Conservation (phyloP, 2,113 vertebrate species). For the Potamarius usumacintae region DNA sequence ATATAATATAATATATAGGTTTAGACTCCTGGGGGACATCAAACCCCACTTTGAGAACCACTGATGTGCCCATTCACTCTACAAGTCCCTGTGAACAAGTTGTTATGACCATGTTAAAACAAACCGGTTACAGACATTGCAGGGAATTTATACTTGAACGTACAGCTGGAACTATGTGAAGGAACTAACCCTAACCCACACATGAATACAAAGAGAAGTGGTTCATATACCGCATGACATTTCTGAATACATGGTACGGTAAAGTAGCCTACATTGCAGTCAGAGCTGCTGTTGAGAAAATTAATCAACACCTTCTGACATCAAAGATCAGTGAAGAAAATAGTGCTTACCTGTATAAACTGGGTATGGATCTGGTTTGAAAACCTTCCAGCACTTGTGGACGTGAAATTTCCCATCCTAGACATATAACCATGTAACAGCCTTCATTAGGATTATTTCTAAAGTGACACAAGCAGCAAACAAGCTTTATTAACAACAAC, state of each 20-base stretch:
- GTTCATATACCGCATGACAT: too few species aligned
- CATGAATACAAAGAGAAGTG: too few species aligned
- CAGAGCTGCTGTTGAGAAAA: background rate
- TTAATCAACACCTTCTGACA: background rate
- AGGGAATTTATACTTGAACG: background rate
- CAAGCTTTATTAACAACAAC: background rate
- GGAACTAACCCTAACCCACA: too few species aligned
- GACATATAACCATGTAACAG: conserved; percentile 43
- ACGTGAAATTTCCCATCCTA: conserved; percentile 77
- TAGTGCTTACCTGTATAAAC: conserved; percentile 67
- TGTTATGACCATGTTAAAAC: background rate
- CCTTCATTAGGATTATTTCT: background rate
- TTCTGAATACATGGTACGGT: too few species aligned
- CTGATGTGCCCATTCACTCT: background rate
- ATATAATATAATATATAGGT: too few species aligned
- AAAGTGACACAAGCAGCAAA: background rate
- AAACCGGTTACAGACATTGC: background rate
- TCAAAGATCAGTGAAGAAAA: background rate
- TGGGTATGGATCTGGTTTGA: conserved; percentile 59
- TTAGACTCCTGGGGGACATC: background rate
- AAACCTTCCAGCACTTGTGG: conserved; percentile 52
- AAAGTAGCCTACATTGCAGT: too few species aligned
- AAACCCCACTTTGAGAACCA: background rate
- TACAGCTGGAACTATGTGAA: too few species aligned
- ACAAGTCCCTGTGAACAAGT: background rate